A percentile compares a stretch with the other conserved stretches of the same genome.
These are phyloP conservation scores for Ceratitis capitata DNA, from an alignment of 1,140 invertebrate species.

Conservation along the genomic window DNA sequence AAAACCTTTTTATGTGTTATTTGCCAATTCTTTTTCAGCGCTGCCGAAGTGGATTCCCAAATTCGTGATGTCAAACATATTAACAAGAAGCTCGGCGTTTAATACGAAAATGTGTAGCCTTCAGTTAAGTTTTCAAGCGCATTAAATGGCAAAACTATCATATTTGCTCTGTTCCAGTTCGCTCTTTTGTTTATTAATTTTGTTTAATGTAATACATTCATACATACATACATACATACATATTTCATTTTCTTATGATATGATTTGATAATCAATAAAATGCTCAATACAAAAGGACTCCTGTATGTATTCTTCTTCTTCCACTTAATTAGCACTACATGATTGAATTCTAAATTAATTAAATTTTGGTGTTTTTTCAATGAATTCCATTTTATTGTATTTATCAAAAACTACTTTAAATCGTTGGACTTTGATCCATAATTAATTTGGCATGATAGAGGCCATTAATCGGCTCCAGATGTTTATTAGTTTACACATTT, in stretches of 20 bases:
- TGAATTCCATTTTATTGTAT: too few species aligned
- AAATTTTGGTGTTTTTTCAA: too few species aligned
- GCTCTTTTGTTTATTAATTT: not conserved
- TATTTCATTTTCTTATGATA: not conserved
- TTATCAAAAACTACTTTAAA: too few species aligned
- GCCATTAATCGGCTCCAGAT: too few species aligned
- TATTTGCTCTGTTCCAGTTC: not conserved
- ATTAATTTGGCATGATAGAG: too few species aligned
- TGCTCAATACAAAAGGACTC: too few species aligned
- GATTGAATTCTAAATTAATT: too few species aligned
- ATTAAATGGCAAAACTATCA: not conserved
- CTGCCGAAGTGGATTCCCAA: constrained; percentile 56
- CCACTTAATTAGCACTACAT: too few species aligned
- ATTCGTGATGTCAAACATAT: constrained; percentile 60
- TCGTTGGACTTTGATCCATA: too few species aligned
- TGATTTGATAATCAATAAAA: not conserved
- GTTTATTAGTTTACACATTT: too few species aligned
- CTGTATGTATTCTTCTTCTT: too few species aligned
- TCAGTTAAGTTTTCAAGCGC: not conserved
- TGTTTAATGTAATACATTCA: too few species aligned
- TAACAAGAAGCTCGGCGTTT: constrained; percentile 57
- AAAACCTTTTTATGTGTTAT: not conserved
- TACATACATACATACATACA: not conserved
- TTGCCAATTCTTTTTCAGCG: constrained; percentile 38
- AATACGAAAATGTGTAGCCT: constrained; percentile 33